phyloP scores from a whole-genome alignment of 2,797 vertebrate genomes.

The Ctenopoma multispine region DNA sequence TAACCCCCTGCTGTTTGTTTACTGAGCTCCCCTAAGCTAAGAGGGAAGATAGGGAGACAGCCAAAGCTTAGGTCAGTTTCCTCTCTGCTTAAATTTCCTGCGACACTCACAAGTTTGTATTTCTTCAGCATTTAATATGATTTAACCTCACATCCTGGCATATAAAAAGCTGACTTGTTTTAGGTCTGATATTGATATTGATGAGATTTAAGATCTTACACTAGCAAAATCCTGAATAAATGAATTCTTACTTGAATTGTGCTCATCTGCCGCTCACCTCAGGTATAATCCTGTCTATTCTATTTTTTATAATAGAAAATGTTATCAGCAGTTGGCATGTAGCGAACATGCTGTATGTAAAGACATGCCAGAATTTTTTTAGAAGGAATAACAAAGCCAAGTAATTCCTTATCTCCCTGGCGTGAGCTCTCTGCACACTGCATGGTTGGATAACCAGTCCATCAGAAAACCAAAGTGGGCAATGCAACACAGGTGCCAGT shows the following conservation, averaged over 20 bases:
- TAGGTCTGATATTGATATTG: not conserved
- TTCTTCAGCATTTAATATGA: slow-evolving; percentile 27
- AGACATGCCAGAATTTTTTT: not conserved
- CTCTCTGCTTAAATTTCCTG: slow-evolving; percentile 20
- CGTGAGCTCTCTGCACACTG: not conserved
- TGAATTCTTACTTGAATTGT: not conserved
- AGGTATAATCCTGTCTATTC: not conserved
- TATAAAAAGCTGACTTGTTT: slow-evolving; percentile 31
- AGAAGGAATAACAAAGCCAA: not conserved
- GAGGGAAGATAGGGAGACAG: slow-evolving; percentile 10
- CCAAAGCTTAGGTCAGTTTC: slow-evolving; percentile 12
- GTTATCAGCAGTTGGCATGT: not conserved
- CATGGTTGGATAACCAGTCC: slow-evolving; percentile 9
- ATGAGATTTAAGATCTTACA: slow-evolving; percentile 14
- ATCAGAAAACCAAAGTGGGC: slow-evolving; percentile 9
- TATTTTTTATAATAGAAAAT: not conserved
- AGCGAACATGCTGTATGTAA: not conserved
- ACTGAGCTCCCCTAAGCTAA: slow-evolving; percentile 8
- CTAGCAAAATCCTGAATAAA: slow-evolving; percentile 3
- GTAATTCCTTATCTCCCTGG: not conserved
- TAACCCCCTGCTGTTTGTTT: slow-evolving; percentile 33
- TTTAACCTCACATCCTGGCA: slow-evolving; percentile 12
- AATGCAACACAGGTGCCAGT: slow-evolving; percentile 9
- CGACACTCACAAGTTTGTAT: slow-evolving; percentile 16
- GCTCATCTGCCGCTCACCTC: not conserved